Evolutionary conservation across 2,113 vertebrate genomes (phyloP).

Genomic region (Aix galericulata): DNA sequence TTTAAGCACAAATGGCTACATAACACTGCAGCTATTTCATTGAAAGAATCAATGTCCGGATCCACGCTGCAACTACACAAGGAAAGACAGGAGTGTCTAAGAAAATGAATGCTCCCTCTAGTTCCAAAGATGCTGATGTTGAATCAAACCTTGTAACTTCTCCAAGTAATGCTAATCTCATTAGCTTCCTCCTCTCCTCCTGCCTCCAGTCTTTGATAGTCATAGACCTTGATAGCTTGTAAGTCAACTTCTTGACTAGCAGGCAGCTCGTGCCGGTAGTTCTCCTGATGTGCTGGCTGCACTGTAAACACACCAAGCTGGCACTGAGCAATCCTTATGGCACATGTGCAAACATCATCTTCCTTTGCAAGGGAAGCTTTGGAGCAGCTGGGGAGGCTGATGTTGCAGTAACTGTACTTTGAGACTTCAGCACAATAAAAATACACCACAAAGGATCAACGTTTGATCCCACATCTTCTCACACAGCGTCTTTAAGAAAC

Average conservation of each 20-base stretch:
- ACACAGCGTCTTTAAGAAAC: neutral
- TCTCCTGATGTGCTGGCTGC: neutral
- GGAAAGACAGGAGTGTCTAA: neutral
- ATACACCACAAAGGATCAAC: neutral
- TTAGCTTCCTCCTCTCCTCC: neutral
- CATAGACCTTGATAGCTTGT: neutral
- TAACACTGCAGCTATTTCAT: neutral
- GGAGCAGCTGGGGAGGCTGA: neutral
- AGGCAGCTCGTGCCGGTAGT: neutral
- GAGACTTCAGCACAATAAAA: neutral
- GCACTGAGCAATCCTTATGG: neutral
- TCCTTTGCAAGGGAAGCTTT: neutral
- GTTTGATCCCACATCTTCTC: neutral
- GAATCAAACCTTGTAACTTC: neutral
- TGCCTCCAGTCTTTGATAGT: neutral
- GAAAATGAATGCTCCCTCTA: neutral
- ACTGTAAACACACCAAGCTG: neutral
- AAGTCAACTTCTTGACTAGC: neutral
- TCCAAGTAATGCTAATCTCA: fast-evolving
- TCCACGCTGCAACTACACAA: neutral
- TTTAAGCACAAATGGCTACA: neutral
- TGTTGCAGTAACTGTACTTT: neutral
- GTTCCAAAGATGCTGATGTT: neutral
- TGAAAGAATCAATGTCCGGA: neutral
- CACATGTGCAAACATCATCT: neutral